These are phyloP conservation scores for Harpalus rufipes DNA, from an alignment of 2,888 invertebrate species.

Conservation along the genomic window DNA sequence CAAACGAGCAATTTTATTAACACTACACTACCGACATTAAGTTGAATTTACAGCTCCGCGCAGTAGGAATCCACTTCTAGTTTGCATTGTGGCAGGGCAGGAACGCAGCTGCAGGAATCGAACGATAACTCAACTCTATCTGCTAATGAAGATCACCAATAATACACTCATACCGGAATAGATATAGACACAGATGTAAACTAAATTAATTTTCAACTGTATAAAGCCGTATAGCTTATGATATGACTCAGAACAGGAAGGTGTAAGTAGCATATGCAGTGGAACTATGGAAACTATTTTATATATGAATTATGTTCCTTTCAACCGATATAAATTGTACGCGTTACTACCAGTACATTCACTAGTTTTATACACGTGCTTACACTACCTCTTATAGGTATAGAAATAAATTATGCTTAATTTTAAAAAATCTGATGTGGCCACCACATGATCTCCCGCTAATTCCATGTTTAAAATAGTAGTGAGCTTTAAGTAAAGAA, in stretches of 20 bases:
- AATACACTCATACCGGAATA: conserved; percentile 30
- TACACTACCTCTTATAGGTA: too few relatives aligned
- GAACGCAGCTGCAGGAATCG: conserved; percentile 21
- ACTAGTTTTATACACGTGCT: too few relatives aligned
- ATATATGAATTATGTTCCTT: background rate
- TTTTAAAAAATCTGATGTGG: background rate
- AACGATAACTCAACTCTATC: conserved; percentile 21
- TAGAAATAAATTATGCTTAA: too few relatives aligned
- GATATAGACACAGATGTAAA: conserved; percentile 16
- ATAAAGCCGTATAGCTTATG: background rate
- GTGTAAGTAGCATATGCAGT: background rate
- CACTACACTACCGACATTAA: conserved; percentile 52
- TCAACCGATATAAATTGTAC: background rate
- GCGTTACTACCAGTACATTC: background rate
- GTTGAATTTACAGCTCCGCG: conserved; percentile 36
- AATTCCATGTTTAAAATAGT: too few relatives aligned
- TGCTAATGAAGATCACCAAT: conserved; percentile 39
- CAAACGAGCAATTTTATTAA: conserved; percentile 59
- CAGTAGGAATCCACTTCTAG: conserved; percentile 38
- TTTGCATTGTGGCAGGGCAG: conserved; percentile 18
- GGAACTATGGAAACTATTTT: background rate
- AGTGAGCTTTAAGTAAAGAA: too few relatives aligned
- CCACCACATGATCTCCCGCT: too few relatives aligned
- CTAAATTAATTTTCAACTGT: conserved; percentile 31
- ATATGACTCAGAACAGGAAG: background rate